These are phyloP conservation scores for Sarcophaga rosellei DNA, from an alignment of 2,888 invertebrate species.

Conservation along the genomic window DNA sequence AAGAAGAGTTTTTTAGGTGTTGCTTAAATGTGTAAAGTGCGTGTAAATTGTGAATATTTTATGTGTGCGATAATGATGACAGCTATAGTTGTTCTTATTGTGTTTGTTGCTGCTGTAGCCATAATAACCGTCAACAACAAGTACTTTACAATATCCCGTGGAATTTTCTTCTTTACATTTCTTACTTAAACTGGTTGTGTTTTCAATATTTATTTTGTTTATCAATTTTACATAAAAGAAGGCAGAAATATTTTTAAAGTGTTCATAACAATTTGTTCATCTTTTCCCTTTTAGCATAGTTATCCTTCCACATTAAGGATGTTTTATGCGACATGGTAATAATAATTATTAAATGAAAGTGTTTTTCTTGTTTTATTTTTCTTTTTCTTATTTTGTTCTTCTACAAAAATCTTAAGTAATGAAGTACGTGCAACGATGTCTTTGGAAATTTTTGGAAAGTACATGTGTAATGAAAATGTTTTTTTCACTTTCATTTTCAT, in stretches of 20 bases:
- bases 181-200: background rate
- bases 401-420: slow-evolving; percentile 37
- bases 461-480: slow-evolving; percentile 9
- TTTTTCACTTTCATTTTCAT: background rate
- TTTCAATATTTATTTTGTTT: background rate
- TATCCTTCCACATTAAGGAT: too few relatives aligned
- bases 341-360: slow-evolving; percentile 47
- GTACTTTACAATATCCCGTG: slow-evolving; percentile 41
- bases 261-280: background rate
- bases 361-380: background rate
- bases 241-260: background rate
- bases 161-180: background rate
- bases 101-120: background rate
- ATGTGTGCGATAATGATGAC: slow-evolving; percentile 22
- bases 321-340: background rate
- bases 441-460: background rate
- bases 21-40: slow-evolving; percentile 26
- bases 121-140: slow-evolving; percentile 47
- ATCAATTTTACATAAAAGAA: background rate
- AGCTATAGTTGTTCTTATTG: background rate
- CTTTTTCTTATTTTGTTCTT: background rate
- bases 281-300: background rate
- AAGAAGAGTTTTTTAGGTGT: slow-evolving; percentile 29
- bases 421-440: background rate
- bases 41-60: slow-evolving; percentile 43